phyloP scores from a whole-genome alignment of 2,888 invertebrate species.

The Acronicta leporina region DNA sequence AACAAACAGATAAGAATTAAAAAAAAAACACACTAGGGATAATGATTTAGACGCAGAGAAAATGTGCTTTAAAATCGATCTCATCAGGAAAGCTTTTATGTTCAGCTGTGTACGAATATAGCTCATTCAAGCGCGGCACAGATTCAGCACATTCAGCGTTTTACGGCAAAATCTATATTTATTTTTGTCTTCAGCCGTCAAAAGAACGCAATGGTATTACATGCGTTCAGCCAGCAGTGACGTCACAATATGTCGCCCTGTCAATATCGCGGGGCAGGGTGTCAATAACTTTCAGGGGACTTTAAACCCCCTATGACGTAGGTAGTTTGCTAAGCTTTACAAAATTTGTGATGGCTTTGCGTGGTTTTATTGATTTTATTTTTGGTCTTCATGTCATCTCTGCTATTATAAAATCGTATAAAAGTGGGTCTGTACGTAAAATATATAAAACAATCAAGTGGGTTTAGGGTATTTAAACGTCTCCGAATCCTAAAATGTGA shows the following conservation, averaged over 20 bases:
- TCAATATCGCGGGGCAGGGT: conserved; percentile 1
- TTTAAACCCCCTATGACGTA: conserved; percentile 1
- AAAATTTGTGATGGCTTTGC: conserved; percentile 9
- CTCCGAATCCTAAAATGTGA: no score
- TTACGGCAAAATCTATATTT: background rate
- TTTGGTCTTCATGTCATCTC: background rate
- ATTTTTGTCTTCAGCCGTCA: background rate
- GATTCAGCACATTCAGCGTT: background rate
- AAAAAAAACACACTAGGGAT: no score
- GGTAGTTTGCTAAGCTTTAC: conserved; percentile 1
- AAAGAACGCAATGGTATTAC: conserved; percentile 20
- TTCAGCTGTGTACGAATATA: no score
- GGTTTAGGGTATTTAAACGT: no score
- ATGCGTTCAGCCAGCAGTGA: conserved; percentile 12
- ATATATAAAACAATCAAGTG: no score
- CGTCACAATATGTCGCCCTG: conserved; percentile 13
- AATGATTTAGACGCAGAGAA: no score
- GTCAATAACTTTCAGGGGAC: background rate
- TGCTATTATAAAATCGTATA: no score
- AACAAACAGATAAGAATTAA: no score
- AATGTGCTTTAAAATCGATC: no score
- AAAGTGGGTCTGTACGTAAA: no score
- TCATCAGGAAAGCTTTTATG: no score
- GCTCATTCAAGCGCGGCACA: no score
- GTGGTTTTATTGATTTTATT: conserved; percentile 27